A percentile compares a stretch with the other conserved stretches of the same genome.
Conservation (phyloP, 37 sponge, comb jelly and placozoan species). For the Cliona cf. orientalis region DNA sequence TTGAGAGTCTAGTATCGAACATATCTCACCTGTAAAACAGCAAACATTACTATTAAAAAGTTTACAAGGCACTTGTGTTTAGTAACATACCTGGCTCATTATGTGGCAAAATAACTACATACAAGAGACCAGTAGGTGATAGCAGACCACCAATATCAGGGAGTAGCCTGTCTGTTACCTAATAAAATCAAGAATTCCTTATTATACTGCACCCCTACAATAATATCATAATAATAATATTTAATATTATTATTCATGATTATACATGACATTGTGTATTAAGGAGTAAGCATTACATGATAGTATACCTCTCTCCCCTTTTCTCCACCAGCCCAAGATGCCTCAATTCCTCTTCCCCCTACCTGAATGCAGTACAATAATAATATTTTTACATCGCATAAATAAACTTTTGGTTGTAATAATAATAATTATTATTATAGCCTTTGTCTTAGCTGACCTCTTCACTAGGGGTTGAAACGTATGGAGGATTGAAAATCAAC, state of each 20-base stretch:
- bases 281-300: too few species aligned
- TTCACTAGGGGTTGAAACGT: slow-evolving; percentile 85
- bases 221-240: too few species aligned
- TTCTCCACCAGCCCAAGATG: slow-evolving; percentile 94
- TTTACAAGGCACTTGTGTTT: neutral
- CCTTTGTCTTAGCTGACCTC: slow-evolving; percentile 36
- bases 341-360: slow-evolving; percentile 71
- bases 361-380: slow-evolving; percentile 43
- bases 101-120: slow-evolving; percentile 75
- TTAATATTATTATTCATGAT: too few species aligned
- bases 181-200: too few species aligned
- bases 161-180: slow-evolving; percentile 89
- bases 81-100: slow-evolving; percentile 79
- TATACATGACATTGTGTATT: too few species aligned
- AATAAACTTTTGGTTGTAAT: too few species aligned
- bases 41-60: neutral
- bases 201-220: too few species aligned
- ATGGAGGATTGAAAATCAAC: slow-evolving; percentile 96
- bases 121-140: slow-evolving; percentile 79
- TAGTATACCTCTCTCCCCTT: slow-evolving; percentile 95
- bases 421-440: neutral
- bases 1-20: neutral
- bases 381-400: too few species aligned
- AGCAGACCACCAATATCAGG: slow-evolving; percentile 69
- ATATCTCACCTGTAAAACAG: slow-evolving; percentile 47